Conservation (phyloP, 2,797 vertebrate species). For the Platalea minor region DNA sequence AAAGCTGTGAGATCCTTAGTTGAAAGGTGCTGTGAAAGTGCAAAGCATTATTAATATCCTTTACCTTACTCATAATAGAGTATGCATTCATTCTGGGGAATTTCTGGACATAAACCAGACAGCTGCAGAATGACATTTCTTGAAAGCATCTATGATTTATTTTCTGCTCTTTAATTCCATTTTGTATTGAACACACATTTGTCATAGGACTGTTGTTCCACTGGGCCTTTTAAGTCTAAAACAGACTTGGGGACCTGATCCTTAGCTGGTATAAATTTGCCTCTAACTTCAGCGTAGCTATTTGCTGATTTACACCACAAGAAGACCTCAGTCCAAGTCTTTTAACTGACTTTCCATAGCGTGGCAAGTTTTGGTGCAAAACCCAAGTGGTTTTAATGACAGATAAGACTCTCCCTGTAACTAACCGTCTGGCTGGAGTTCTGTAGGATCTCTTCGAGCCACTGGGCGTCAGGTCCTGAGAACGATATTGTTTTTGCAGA, state of each 20-base stretch:
- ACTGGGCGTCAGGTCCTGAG: background rate
- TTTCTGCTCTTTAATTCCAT: conserved; percentile 66
- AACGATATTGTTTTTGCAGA: background rate
- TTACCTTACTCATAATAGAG: conserved; percentile 49
- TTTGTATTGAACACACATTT: conserved; percentile 62
- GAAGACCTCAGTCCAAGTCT: background rate
- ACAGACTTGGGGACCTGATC: background rate
- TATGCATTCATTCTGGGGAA: conserved; percentile 40
- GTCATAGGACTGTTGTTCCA: conserved; percentile 31
- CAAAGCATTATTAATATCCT: conserved; percentile 64
- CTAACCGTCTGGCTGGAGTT: background rate
- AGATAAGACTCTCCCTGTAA: conserved; percentile 28
- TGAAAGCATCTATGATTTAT: conserved; percentile 71
- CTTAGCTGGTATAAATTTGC: background rate
- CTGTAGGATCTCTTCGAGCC: background rate
- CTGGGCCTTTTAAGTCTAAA: conserved; percentile 1
- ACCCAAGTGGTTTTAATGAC: background rate
- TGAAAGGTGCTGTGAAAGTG: conserved; percentile 62
- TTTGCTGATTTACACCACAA: conserved; percentile 25
- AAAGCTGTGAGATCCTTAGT: conserved; percentile 62
- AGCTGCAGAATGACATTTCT: conserved; percentile 63
- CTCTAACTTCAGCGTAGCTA: background rate
- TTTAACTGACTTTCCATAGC: conserved; percentile 18
- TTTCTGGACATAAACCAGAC: conserved; percentile 68
- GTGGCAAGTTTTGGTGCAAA: conserved; percentile 17